Percentiles rank a stretch among this genome's conserved stretches.
Conservation (phyloP, 2,113 vertebrate species). For the Myotis lucifugus region DNA sequence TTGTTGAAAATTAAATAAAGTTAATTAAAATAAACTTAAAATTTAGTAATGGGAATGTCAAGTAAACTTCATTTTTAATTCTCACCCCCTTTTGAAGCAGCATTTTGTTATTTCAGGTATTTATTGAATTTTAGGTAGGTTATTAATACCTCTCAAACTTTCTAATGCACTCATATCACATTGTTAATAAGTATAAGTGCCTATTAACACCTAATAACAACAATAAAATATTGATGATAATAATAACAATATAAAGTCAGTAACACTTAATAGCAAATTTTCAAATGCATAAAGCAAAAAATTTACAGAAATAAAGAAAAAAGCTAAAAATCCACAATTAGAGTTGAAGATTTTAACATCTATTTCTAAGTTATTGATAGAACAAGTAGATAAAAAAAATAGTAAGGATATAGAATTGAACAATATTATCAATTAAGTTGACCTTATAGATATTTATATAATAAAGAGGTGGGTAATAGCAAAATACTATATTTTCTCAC, state of each 20-base stretch:
- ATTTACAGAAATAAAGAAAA: neutral
- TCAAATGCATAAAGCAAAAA: neutral
- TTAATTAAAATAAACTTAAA: neutral
- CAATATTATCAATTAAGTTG: neutral
- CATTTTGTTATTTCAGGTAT: neutral
- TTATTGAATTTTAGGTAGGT: neutral
- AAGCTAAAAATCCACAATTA: neutral
- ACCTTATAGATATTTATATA: neutral
- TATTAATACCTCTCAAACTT: neutral
- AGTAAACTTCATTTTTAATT: neutral
- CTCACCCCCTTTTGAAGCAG: neutral
- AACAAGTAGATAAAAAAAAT: neutral
- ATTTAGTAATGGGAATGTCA: neutral
- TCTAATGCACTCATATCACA: neutral
- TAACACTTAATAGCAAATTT: neutral
- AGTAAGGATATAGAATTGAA: neutral
- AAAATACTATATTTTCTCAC: neutral
- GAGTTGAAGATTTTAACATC: neutral
- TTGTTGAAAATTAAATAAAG: conserved; percentile 18
- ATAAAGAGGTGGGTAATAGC: neutral
- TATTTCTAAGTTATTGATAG: neutral
- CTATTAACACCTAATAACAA: neutral
- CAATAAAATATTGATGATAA: neutral
- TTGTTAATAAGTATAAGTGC: neutral
- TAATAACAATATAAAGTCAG: neutral